Base-by-base conservation (phyloP, 2,797 vertebrate genomes). In the Danio choprae region DNA sequence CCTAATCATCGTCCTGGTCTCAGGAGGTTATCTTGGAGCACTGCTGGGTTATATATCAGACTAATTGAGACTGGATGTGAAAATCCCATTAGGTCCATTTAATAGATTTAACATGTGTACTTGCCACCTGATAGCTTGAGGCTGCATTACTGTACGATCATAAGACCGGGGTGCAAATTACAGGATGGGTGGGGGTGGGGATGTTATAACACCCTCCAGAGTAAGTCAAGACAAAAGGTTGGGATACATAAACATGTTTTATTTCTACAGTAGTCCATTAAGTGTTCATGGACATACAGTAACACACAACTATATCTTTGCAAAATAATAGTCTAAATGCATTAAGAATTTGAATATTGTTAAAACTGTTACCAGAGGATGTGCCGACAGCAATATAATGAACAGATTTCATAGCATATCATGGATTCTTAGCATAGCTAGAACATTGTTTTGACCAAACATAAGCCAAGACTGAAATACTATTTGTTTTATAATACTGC, bases 71-170 rank as follows among this genome's bases (percentile, higher is more conserved):
- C 15, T 65, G 46, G 44, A 63, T 5, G 56, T 56, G 56, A 71
- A 76, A 77, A 77, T 58, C 74, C 60, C 44, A 71, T 63, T 41
- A 68, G 70, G 60, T 77, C 16, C 55, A 70, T 64, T 5, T 80
- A 73, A 72, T 60, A 55, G 73, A 77, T 51, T 77, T n/a, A 67
- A 46, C 74, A 73, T 40, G 60, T 70, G 58, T 48, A 51, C 29
- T 73, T 2, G 41, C 53, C 68, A 77, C 55, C 68, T 73, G 74
- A 84, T 51, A 81, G 60, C 67, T 51, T 36, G 59, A 70, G 67
- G 36, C 51, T 70, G 73, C 38, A 36, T 16, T 76, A 69, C 70
- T 74, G 18, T 59, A 22, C 2, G 15, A 72, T 73, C 78, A 71
- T 53, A 80, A 60, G 73, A 70, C 64, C 16, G 63, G 18, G 72